These are phyloP conservation scores for Colostygia pectinataria DNA, from an alignment of 2,888 invertebrate species.

Conservation along the genomic window DNA sequence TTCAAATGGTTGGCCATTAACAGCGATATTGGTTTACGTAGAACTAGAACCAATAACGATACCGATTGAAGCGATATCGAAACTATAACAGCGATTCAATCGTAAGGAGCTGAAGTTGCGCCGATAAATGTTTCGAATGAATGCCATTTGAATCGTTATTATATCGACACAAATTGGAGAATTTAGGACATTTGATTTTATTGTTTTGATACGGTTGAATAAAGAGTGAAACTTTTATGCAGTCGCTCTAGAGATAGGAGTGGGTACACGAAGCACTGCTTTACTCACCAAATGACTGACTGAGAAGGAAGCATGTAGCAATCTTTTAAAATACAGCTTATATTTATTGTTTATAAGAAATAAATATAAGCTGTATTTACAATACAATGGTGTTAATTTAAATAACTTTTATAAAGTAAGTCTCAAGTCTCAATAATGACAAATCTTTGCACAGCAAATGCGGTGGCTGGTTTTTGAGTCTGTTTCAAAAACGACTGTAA, in stretches of 20 bases:
- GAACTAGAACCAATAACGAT: slow-evolving; percentile 53
- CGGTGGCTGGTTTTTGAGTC: too few relatives aligned
- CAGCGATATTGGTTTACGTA: slow-evolving; percentile 56
- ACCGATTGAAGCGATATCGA: slow-evolving; percentile 42
- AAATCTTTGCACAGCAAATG: too few relatives aligned
- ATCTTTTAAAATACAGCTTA: too few relatives aligned
- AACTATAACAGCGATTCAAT: slow-evolving; percentile 55
- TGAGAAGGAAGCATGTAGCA: too few relatives aligned
- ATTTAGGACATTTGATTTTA: slow-evolving; percentile 5
- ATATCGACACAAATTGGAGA: slow-evolving; percentile 13
- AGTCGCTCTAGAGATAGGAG: background rate
- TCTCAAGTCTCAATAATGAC: too few relatives aligned
- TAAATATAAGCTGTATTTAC: too few relatives aligned
- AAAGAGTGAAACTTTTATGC: background rate
- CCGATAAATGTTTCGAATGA: slow-evolving; percentile 31
- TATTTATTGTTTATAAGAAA: too few relatives aligned
- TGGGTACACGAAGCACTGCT: too few relatives aligned
- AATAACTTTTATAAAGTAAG: too few relatives aligned
- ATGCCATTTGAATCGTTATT: slow-evolving; percentile 50
- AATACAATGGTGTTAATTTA: too few relatives aligned
- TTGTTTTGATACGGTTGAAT: background rate
- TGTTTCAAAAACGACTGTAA: too few relatives aligned
- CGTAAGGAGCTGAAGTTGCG: slow-evolving; percentile 37
- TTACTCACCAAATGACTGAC: too few relatives aligned
- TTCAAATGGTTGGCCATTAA: slow-evolving; percentile 61